Percentiles rank a stretch among this genome's conserved stretches.
Evolutionary conservation across 2,797 vertebrate genomes (phyloP).

Genomic region (Micrastur ruficollis): DNA sequence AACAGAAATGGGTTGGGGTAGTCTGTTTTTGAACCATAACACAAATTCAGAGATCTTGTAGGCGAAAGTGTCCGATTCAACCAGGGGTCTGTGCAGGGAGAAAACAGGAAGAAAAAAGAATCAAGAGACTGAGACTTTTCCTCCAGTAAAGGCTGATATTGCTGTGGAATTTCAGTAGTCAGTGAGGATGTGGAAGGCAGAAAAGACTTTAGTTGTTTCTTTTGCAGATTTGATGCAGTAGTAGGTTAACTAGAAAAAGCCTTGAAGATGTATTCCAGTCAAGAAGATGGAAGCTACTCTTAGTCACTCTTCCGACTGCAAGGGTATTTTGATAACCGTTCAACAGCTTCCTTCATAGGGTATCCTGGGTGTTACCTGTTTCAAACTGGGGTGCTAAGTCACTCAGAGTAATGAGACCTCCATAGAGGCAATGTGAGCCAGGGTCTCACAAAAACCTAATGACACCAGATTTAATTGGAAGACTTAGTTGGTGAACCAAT

Average conservation of each 20-base stretch:
- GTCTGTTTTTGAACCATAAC: neutral
- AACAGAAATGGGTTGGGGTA: neutral
- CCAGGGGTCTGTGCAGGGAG: neutral
- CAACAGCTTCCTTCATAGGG: neutral
- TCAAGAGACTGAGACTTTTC: neutral
- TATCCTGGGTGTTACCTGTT: neutral
- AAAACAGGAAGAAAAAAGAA: neutral
- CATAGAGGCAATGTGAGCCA: neutral
- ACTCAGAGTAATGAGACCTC: slow-evolving; percentile 6
- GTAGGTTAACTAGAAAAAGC: neutral
- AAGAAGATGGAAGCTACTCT: neutral
- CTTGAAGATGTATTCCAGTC: neutral
- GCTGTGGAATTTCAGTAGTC: neutral
- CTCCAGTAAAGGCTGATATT: neutral
- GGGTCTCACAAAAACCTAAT: neutral
- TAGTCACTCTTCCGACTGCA: neutral
- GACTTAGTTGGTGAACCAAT: slow-evolving; percentile 38
- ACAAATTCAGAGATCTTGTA: neutral
- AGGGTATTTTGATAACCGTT: neutral
- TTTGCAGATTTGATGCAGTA: neutral
- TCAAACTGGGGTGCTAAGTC: neutral
- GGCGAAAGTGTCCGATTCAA: neutral
- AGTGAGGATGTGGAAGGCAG: neutral
- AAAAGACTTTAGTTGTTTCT: neutral
- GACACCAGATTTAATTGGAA: slow-evolving; percentile 63